phyloP scores from a whole-genome alignment of 92 coral and sea anemone genomes.

The Diadumene lineata region DNA sequence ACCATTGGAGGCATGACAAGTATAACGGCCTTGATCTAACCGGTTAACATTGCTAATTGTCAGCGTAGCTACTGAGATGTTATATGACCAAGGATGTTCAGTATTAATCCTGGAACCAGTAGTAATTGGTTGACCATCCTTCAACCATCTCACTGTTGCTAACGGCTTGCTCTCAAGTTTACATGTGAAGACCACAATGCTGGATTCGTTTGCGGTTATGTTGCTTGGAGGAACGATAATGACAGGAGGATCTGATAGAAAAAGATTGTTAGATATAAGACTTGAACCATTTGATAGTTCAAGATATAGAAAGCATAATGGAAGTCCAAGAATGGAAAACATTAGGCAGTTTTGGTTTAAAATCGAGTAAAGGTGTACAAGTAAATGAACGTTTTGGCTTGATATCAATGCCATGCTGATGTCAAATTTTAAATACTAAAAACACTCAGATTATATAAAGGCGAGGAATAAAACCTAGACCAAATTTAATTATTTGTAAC shows the following conservation, averaged over 20 bases:
- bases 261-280: not conserved
- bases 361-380: no score
- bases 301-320: not conserved
- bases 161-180: constrained; percentile 12
- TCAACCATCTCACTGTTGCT: constrained; percentile 42
- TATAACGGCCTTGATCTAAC: constrained; percentile 21
- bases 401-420: no score
- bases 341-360: not conserved
- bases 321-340: not conserved
- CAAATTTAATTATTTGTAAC: no score
- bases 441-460: no score
- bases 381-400: no score
- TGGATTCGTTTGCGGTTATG: constrained; percentile 22
- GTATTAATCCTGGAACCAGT: not conserved
- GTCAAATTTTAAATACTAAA: no score
- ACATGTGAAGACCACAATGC: constrained; percentile 25
- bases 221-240: constrained; percentile 11
- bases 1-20: constrained; percentile 5
- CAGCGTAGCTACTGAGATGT: not conserved
- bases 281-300: no score
- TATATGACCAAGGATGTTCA: not conserved
- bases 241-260: constrained; percentile 17
- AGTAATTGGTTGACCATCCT: not conserved
- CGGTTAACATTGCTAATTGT: constrained; percentile 27
- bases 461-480: no score